phyloP scores from a whole-genome alignment of 2,797 vertebrate species.

The Taeniopygia guttata region DNA sequence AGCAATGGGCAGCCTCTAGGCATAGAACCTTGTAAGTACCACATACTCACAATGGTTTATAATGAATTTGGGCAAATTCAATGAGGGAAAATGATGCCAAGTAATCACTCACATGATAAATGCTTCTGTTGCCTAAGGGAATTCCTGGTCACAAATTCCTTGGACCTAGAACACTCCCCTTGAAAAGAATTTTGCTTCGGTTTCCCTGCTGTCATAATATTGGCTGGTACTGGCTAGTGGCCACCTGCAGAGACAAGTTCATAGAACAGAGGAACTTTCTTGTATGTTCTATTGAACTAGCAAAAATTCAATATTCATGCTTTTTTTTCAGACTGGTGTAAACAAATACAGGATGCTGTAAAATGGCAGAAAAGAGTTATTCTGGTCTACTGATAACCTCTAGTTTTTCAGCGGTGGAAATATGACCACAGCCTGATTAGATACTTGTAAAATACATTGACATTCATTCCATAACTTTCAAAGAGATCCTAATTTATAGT shows the following conservation, averaged over 20 bases:
- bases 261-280: not conserved
- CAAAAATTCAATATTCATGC: not conserved
- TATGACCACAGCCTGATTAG: not conserved
- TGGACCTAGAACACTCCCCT: not conserved
- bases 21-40: not conserved
- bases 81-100: not conserved
- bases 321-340: not conserved
- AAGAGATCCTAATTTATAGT: not conserved
- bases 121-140: not conserved
- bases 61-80: not conserved
- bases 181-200: not conserved
- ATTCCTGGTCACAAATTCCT: not conserved
- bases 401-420: not conserved
- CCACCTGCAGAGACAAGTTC: not conserved
- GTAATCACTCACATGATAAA: not conserved
- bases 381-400: not conserved
- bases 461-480: not conserved
- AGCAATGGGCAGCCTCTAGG: not conserved
- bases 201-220: not conserved
- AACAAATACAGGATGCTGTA: not conserved
- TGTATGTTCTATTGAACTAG: not conserved
- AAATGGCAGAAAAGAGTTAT: not conserved
- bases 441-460: not conserved
- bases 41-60: accelerated
- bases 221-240: not conserved